Conservation (phyloP, 2,797 vertebrate genomes). For the Bradypodion pumilum region DNA sequence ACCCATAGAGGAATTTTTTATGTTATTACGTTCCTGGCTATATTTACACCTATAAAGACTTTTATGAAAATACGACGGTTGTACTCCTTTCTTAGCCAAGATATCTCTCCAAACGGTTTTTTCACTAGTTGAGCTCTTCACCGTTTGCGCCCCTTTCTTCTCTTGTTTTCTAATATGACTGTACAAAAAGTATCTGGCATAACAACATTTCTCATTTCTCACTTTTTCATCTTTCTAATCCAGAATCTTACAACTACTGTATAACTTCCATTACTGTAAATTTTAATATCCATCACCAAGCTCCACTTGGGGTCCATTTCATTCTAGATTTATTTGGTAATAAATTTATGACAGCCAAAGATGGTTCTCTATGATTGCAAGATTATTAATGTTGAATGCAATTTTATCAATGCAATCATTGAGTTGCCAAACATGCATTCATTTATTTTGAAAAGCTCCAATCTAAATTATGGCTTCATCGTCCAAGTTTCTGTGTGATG, state of each 20-base stretch:
- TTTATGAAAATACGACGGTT: too few relatives aligned
- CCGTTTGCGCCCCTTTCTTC: too few relatives aligned
- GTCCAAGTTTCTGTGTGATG: slow-evolving; percentile 50
- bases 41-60: too few relatives aligned
- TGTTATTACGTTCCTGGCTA: too few relatives aligned
- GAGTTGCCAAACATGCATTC: slow-evolving; percentile 62
- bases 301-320: slow-evolving; percentile 70
- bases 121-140: too few relatives aligned
- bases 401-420: slow-evolving; percentile 67
- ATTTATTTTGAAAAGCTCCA: slow-evolving; percentile 59
- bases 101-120: too few relatives aligned
- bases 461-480: slow-evolving; percentile 48
- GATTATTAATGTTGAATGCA: slow-evolving; percentile 71
- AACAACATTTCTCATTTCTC: slow-evolving; percentile 33
- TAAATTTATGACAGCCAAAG: slow-evolving; percentile 64
- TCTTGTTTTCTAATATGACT: too few relatives aligned
- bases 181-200: neutral
- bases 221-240: slow-evolving; percentile 44
- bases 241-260: slow-evolving; percentile 68
- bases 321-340: slow-evolving; percentile 73
- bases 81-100: too few relatives aligned
- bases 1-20: too few relatives aligned
- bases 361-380: slow-evolving; percentile 61
- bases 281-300: slow-evolving; percentile 73
- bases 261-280: slow-evolving; percentile 66